These are phyloP conservation scores for Melangyna quadrimaculata DNA, from an alignment of 2,888 invertebrate species.

Conservation along the genomic window DNA sequence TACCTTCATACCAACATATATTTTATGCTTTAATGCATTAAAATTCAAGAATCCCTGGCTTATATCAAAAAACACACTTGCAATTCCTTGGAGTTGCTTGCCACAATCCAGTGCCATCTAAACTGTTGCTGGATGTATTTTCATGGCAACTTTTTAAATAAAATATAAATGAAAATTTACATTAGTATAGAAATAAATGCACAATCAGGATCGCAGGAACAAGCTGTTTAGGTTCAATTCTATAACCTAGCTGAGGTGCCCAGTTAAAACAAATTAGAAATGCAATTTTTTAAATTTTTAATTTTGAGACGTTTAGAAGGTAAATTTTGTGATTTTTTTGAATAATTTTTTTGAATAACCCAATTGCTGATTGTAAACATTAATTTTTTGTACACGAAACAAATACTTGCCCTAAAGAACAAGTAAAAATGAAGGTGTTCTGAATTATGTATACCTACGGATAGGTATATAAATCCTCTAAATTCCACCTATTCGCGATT, in stretches of 20 bases:
- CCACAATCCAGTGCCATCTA: slow-evolving; percentile 11
- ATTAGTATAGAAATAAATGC: not conserved
- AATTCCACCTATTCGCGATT: slow-evolving; percentile 14
- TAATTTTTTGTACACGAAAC: too few species aligned
- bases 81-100: slow-evolving; percentile 41
- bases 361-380: too few species aligned
- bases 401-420: too few species aligned
- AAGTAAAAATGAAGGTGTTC: too few species aligned
- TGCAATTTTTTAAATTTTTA: too few species aligned
- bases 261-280: too few species aligned
- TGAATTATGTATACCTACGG: not conserved
- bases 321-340: too few species aligned
- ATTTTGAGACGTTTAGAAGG: too few species aligned
- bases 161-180: slow-evolving; percentile 37
- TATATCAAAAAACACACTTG: not conserved
- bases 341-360: too few species aligned
- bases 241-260: too few species aligned
- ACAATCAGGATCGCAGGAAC: too few species aligned
- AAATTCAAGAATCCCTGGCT: slow-evolving; percentile 17
- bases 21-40: slow-evolving; percentile 42
- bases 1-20: not conserved
- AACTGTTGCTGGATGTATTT: slow-evolving; percentile 41
- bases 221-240: too few species aligned
- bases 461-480: not conserved
- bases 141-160: slow-evolving; percentile 38